phyloP scores from a whole-genome alignment of 2,888 invertebrate species.

The Dolichopus griseipennis region DNA sequence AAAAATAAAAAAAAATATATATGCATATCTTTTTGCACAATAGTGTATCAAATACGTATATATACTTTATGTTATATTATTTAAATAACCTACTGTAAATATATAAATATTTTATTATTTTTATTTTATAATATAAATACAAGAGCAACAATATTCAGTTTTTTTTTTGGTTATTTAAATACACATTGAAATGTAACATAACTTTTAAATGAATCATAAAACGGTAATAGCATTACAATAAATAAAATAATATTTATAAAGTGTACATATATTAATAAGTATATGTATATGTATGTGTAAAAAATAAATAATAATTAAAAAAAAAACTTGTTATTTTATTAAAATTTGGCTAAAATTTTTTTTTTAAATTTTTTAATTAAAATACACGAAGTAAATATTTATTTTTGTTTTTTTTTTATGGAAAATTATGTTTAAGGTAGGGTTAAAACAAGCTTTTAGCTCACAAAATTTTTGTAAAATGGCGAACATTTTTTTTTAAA shows the following conservation, averaged over 20 bases:
- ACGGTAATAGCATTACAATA: constrained; percentile 4
- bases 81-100: constrained; percentile 2
- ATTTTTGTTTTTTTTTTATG: too few species aligned
- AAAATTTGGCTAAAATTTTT: neutral
- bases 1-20: too few species aligned
- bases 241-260: neutral
- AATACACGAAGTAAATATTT: neutral
- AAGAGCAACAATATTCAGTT: too few species aligned
- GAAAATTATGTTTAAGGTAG: too few species aligned
- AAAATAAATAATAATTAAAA: neutral
- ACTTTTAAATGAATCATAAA: neutral
- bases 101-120: neutral
- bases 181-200: neutral
- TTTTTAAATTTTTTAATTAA: neutral
- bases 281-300: neutral
- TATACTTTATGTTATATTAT: neutral
- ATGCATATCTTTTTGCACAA: too few species aligned
- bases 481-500: too few species aligned
- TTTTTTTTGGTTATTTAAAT: neutral
- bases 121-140: neutral
- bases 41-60: neutral
- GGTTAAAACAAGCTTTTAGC: too few species aligned
- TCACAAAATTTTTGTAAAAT: too few species aligned
- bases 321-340: neutral
- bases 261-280: neutral